Percentiles rank a stretch among this genome's conserved stretches.
Evolutionary conservation across 2,888 invertebrate species (phyloP).

Genomic region (Nezara viridula): DNA sequence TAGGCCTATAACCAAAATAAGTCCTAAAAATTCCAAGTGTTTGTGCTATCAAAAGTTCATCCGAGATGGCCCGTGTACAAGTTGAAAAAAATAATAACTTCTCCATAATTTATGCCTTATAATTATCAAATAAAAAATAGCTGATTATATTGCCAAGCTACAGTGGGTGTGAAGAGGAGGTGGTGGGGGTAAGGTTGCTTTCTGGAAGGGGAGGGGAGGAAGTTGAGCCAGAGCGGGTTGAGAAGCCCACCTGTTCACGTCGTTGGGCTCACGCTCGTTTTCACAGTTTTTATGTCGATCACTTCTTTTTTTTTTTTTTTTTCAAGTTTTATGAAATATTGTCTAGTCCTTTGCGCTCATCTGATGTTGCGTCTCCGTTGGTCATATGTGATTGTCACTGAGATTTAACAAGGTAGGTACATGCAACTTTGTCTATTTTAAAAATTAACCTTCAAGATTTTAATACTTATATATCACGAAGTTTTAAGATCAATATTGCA

Average conservation of each 20-base stretch:
- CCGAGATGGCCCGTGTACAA: too few species aligned
- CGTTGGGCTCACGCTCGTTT: neutral
- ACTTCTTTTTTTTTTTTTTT: neutral
- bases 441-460: neutral
- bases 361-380: neutral
- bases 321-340: neutral
- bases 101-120: too few species aligned
- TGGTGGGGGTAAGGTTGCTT: conserved; percentile 16
- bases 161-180: neutral
- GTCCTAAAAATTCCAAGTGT: too few species aligned
- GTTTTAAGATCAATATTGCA: too few species aligned
- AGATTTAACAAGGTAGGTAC: neutral
- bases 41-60: too few species aligned
- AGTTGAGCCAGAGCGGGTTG: neutral
- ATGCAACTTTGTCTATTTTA: neutral
- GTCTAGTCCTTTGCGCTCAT: neutral
- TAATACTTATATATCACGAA: too few species aligned
- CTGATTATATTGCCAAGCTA: too few species aligned
- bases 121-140: too few species aligned
- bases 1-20: too few species aligned
- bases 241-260: neutral
- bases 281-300: neutral
- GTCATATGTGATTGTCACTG: neutral
- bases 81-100: too few species aligned
- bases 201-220: neutral